A percentile compares a stretch with the other conserved stretches of the same genome.
Conservation (phyloP, 2,113 vertebrate species). For the Phoxinus phoxinus region DNA sequence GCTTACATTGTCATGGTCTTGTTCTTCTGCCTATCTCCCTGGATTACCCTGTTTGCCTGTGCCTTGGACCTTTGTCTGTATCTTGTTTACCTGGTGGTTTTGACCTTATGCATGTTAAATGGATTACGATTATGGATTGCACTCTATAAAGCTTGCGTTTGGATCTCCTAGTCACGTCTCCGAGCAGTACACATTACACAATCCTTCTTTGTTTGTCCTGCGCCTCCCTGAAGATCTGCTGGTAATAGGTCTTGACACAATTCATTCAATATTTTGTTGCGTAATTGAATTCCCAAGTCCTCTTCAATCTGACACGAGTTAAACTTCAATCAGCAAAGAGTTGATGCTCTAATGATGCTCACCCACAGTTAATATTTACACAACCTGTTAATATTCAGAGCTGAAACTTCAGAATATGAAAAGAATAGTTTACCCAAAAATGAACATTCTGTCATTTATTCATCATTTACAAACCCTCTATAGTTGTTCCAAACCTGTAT, state of each 20-base stretch:
- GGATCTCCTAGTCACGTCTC: too few relatives aligned
- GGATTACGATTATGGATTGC: too few relatives aligned
- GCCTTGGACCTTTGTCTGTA: too few relatives aligned
- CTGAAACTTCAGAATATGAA: not conserved
- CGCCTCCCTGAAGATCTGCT: not conserved
- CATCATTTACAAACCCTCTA: not conserved
- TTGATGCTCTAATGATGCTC: conserved; percentile 9
- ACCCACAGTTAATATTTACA: conserved; percentile 21
- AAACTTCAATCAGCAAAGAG: conserved; percentile 4
- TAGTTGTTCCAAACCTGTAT: not conserved
- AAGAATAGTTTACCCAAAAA: not conserved
- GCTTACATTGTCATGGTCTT: too few relatives aligned
- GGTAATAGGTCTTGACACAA: not conserved
- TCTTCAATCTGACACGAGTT: not conserved
- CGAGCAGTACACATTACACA: not conserved
- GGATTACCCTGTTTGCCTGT: too few relatives aligned
- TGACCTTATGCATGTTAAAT: too few relatives aligned
- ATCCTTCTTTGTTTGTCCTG: not conserved
- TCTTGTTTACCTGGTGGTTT: too few relatives aligned
- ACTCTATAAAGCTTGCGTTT: too few relatives aligned
- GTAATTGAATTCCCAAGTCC: not conserved
- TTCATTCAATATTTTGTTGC: not conserved
- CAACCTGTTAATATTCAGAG: not conserved
- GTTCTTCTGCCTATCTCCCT: too few relatives aligned
- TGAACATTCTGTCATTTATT: not conserved